Conservation (phyloP, 2,797 vertebrate species). For the Sebastiscus albofasciatus region DNA sequence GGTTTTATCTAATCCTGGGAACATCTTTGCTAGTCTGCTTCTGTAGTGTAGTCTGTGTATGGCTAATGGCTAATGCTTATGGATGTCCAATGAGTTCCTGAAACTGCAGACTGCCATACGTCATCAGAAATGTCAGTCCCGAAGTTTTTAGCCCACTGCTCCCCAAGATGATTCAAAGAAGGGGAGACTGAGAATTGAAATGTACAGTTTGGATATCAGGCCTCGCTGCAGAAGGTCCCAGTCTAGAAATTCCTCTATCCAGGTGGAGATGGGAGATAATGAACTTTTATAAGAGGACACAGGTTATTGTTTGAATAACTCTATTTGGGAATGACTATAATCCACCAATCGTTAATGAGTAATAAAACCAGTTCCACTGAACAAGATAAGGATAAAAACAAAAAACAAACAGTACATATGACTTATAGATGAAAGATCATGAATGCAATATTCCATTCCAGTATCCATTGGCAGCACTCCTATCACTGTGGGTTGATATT, state of each 20-base stretch:
- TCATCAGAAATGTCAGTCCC: neutral
- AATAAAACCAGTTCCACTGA: neutral
- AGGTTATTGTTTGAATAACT: neutral
- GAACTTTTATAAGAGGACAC: rapidly evolving
- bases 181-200: too few relatives aligned
- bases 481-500: neutral
- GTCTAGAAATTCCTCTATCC: neutral
- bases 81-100: neutral
- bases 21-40: neutral
- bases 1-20: neutral
- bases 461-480: neutral
- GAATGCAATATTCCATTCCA: neutral
- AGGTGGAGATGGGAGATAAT: neutral
- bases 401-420: neutral
- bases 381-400: neutral
- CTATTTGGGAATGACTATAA: neutral
- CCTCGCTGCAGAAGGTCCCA: neutral
- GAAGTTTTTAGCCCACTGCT: neutral
- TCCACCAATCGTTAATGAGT: neutral
- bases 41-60: neutral
- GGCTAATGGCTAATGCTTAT: neutral
- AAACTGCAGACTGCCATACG: neutral
- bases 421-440: too few relatives aligned
- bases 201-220: neutral
- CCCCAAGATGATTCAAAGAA: rapidly evolving